Percentiles rank a stretch among this genome's conserved stretches.
phyloP scores from a whole-genome alignment of 2,888 invertebrate genomes.

The Lasius fuliginosus region DNA sequence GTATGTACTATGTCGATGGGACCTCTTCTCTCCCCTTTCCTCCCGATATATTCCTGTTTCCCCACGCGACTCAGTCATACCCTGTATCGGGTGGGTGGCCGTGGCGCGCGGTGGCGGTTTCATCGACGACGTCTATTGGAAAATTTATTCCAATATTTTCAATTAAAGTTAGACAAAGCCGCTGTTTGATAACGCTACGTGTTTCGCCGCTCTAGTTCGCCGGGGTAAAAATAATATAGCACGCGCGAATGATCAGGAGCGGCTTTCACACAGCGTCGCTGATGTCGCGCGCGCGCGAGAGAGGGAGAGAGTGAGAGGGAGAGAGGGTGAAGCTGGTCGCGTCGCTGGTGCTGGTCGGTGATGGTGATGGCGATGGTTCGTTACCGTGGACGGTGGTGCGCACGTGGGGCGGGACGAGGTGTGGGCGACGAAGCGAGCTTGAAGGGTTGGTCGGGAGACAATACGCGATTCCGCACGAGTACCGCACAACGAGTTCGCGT shows the following conservation, averaged over 20 bases:
- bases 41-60: conserved; percentile 34
- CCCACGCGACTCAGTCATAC: conserved; percentile 60
- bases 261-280: conserved; percentile 66
- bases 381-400: conserved; percentile 54
- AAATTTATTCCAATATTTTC: conserved; percentile 86
- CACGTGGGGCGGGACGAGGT: conserved; percentile 32
- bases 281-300: conserved; percentile 12
- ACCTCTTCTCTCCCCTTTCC: neutral
- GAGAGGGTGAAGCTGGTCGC: conserved; percentile 34
- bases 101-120: conserved; percentile 45
- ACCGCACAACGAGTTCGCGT: conserved; percentile 55
- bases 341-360: conserved; percentile 32
- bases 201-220: conserved; percentile 82
- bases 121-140: conserved; percentile 79
- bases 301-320: neutral
- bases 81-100: conserved; percentile 58
- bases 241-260: conserved; percentile 78
- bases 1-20: neutral
- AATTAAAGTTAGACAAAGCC: conserved; percentile 86
- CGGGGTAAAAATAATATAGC: conserved; percentile 82
- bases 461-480: conserved; percentile 62
- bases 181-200: conserved; percentile 80
- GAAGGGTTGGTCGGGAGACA: conserved; percentile 51
- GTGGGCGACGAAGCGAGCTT: conserved; percentile 42
- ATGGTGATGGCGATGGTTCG: conserved; percentile 47